phyloP scores from a whole-genome alignment of 2,888 invertebrate genomes.

The Lissocephala sabroskyi region DNA sequence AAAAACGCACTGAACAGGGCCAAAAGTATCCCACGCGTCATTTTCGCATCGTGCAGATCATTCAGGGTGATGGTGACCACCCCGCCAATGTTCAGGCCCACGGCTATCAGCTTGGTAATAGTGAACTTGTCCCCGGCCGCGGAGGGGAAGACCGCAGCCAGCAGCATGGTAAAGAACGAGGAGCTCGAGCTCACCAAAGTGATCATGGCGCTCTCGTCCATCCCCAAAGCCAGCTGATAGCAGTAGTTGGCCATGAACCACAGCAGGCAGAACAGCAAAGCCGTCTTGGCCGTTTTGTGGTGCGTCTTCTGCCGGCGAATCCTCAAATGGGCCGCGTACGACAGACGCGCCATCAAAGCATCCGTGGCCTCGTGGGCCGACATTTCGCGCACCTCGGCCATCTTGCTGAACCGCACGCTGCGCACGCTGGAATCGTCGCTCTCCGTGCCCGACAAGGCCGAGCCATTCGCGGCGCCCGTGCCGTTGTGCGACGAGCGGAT shows the following conservation, averaged over 20 bases:
- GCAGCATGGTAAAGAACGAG: constrained; percentile 88
- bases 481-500: constrained; percentile 79
- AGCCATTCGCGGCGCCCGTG: constrained; percentile 38
- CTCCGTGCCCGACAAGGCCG: constrained; percentile 79
- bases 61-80: constrained; percentile 87
- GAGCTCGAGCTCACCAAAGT: constrained; percentile 90
- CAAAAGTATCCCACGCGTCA: constrained; percentile 86
- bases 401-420: constrained; percentile 92
- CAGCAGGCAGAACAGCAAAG: constrained; percentile 89
- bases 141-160: constrained; percentile 91
- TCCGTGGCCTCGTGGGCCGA: constrained; percentile 93
- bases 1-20: constrained; percentile 90
- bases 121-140: constrained; percentile 87
- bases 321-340: constrained; percentile 92
- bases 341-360: constrained; percentile 91
- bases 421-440: constrained; percentile 89
- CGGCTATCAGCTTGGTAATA: constrained; percentile 87
- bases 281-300: constrained; percentile 85
- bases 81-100: constrained; percentile 83
- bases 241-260: constrained; percentile 97
- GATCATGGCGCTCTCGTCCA: constrained; percentile 89
- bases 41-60: constrained; percentile 79
- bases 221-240: constrained; percentile 89
- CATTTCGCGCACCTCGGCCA: constrained; percentile 90
- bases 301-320: constrained; percentile 78